These are phyloP conservation scores for Thunnus maccoyii DNA, from an alignment of 2,113 vertebrate species.

Conservation along the genomic window DNA sequence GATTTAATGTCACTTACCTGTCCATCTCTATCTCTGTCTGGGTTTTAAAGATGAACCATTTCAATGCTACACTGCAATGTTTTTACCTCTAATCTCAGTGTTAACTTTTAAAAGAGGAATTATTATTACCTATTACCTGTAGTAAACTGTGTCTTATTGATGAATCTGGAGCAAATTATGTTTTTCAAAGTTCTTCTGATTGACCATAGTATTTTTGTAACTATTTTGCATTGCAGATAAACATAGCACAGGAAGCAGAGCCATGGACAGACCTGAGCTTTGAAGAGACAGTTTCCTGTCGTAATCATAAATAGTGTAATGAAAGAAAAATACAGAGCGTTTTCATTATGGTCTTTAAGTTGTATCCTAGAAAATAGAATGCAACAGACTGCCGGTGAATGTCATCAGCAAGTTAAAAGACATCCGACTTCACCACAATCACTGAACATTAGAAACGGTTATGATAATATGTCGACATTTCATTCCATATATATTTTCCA, in stretches of 20 bases:
- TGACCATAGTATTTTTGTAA: too few relatives aligned
- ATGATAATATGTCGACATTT: too few relatives aligned
- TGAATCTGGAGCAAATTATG: neutral
- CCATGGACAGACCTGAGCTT: too few relatives aligned
- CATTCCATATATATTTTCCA: too few relatives aligned
- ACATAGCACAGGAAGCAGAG: too few relatives aligned
- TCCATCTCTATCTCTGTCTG: neutral
- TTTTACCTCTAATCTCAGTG: neutral
- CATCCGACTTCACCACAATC: too few relatives aligned
- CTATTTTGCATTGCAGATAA: too few relatives aligned
- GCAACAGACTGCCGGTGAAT: too few relatives aligned
- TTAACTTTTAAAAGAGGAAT: neutral
- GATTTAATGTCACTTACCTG: constrained; percentile 19
- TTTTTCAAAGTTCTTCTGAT: neutral
- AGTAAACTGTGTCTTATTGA: neutral
- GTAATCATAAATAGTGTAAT: neutral
- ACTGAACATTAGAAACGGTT: too few relatives aligned
- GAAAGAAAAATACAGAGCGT: neutral
- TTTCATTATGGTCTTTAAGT: neutral
- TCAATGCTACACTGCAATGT: neutral
- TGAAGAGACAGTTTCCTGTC: neutral
- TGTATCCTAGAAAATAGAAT: neutral
- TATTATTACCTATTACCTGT: too few relatives aligned
- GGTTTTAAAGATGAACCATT: neutral
- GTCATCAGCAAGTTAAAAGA: too few relatives aligned